Evolutionary conservation across 2,888 invertebrate species (phyloP).

Genomic region (Zaprionus bogoriensis): DNA sequence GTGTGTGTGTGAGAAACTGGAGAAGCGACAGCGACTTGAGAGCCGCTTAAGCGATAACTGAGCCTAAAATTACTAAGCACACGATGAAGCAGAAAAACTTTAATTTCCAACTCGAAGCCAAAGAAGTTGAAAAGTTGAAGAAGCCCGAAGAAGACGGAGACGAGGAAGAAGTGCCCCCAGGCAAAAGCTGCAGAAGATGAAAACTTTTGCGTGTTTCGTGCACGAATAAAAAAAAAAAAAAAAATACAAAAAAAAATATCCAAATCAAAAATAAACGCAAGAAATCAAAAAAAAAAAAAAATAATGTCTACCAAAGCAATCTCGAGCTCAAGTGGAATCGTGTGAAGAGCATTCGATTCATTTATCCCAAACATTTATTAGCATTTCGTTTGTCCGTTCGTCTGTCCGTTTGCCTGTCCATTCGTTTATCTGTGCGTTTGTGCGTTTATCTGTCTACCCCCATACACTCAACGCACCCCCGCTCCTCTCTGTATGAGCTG

Average conservation of each 20-base stretch:
- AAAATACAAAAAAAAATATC: neutral
- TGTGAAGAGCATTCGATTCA: conserved; percentile 14
- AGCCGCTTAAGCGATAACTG: conserved; percentile 39
- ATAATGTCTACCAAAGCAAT: neutral
- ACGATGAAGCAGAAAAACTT: conserved; percentile 10
- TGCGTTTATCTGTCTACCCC: no score
- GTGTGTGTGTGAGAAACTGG: conserved; percentile 23
- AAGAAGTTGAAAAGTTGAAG: conserved; percentile 35
- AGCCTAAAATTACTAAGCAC: conserved; percentile 37
- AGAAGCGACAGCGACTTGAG: conserved; percentile 19
- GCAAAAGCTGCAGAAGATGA: conserved; percentile 1
- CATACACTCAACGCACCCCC: no score
- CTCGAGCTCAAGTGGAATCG: conserved; percentile 18
- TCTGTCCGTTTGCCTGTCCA: no score
- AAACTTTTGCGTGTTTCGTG: neutral
- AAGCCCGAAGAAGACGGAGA: conserved; percentile 1
- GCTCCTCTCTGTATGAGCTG: neutral
- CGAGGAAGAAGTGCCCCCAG: neutral
- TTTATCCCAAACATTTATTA: neutral
- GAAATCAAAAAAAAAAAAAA: neutral
- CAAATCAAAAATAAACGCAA: no score
- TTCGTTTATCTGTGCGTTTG: no score
- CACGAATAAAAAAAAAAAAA: neutral
- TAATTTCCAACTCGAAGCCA: conserved; percentile 31
- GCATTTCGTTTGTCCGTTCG: no score